Percentiles rank a stretch among this genome's conserved stretches.
Evolutionary conservation across 2,888 invertebrate genomes (phyloP).

Genomic region (Brachyopa scutellaris): DNA sequence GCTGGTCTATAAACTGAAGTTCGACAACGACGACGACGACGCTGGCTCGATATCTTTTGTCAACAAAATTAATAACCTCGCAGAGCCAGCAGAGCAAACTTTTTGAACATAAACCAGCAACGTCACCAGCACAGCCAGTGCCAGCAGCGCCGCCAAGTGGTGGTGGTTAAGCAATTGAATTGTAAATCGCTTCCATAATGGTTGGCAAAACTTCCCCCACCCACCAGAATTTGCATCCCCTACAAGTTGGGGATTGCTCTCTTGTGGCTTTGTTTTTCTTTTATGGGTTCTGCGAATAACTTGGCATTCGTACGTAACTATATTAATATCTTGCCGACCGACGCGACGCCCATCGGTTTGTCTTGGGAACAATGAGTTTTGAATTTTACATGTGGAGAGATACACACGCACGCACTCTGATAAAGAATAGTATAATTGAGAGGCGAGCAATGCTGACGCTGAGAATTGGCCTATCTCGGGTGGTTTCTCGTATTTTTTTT

Average conservation of each 20-base stretch:
- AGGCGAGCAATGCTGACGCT: no score
- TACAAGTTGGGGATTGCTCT: no score
- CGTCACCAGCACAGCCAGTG: not conserved
- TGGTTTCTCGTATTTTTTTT: no score
- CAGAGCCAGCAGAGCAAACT: no score
- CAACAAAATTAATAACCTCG: constrained; percentile 27
- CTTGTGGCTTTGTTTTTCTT: no score
- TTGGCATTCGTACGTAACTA: not conserved
- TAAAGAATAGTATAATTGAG: no score
- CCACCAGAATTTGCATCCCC: not conserved
- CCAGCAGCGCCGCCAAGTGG: not conserved
- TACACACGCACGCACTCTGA: no score
- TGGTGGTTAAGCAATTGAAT: constrained; percentile 7
- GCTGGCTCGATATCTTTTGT: constrained; percentile 19
- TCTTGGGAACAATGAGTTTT: no score
- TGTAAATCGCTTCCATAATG: constrained; percentile 7
- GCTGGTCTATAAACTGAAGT: constrained; percentile 21
- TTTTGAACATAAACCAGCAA: not conserved
- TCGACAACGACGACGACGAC: no score
- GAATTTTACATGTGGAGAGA: no score
- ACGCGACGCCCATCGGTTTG: no score
- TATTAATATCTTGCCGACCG: not conserved
- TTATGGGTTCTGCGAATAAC: not conserved
- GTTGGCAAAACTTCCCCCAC: not conserved
- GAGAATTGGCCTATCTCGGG: no score